Percentiles rank a stretch among this genome's conserved stretches.
Evolutionary conservation across 2,888 invertebrate genomes (phyloP).

Genomic region (Rhabditophanes sp.): DNA sequence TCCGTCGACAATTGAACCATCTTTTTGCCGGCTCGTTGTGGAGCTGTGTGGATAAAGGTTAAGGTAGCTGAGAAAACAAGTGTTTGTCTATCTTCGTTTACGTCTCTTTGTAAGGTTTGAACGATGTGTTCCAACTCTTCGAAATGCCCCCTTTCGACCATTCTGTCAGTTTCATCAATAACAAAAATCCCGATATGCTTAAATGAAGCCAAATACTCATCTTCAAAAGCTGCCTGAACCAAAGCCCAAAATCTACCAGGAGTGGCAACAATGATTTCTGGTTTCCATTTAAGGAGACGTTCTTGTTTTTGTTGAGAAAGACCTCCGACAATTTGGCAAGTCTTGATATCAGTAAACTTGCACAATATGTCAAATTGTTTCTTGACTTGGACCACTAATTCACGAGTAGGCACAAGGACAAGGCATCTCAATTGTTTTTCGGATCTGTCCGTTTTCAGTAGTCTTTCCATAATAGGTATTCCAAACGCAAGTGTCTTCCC

Average conservation of each 20-base stretch:
- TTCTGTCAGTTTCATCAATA: conserved; percentile 93
- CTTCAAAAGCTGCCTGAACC: conserved; percentile 53
- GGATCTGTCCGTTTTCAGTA: conserved; percentile 13
- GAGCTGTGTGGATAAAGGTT: conserved; percentile 69
- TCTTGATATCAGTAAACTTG: conserved; percentile 57
- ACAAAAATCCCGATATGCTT: conserved; percentile 56
- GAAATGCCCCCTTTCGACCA: conserved; percentile 90
- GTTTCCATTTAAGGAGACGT: conserved; percentile 57
- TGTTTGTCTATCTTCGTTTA: conserved; percentile 54
- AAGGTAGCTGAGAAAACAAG: conserved; percentile 94
- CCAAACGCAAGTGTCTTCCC: conserved; percentile 96
- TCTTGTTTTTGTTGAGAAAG: conserved; percentile 83
- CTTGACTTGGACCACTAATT: conserved; percentile 78
- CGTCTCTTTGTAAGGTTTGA: conserved; percentile 60
- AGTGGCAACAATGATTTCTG: conserved; percentile 88
- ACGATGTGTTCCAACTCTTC: conserved; percentile 69
- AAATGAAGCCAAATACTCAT: conserved; percentile 41
- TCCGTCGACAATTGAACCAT: conserved; percentile 40
- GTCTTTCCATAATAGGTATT: conserved; percentile 61
- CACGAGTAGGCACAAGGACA: conserved; percentile 83
- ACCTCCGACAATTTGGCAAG: conserved; percentile 78
- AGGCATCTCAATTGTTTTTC: conserved; percentile 56
- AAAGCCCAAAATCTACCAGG: conserved; percentile 93
- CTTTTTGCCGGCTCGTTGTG: conserved; percentile 46
- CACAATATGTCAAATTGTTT: conserved; percentile 65